These are phyloP conservation scores for Pachypanchax playfairii DNA, from an alignment of 2,113 vertebrate genomes.

Conservation along the genomic window DNA sequence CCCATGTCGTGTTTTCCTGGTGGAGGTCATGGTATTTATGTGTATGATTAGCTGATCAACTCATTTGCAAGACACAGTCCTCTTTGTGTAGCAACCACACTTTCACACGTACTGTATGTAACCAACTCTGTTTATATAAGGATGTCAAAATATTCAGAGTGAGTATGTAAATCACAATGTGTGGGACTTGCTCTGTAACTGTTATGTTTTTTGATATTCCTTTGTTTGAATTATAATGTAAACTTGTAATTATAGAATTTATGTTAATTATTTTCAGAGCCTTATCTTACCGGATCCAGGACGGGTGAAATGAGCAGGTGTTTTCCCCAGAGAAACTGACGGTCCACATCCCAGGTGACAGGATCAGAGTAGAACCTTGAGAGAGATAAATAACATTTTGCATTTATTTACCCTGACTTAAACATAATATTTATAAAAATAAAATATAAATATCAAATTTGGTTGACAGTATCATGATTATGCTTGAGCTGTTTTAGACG, in stretches of 20 bases:
- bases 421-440: no score
- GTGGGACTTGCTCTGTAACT: no score
- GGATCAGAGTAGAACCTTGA: constrained; percentile 87
- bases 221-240: no score
- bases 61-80: constrained; percentile 29
- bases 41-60: constrained; percentile 37
- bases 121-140: not conserved
- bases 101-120: not conserved
- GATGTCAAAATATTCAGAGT: not conserved
- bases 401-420: no score
- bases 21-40: constrained; percentile 72
- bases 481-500: no score
- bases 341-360: constrained; percentile 82
- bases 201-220: no score
- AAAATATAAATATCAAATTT: no score
- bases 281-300: constrained; percentile 81
- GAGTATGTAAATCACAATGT: not conserved
- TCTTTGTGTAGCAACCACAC: not conserved
- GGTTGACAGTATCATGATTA: no score
- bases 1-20: constrained; percentile 73
- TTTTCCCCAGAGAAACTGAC: constrained; percentile 93
- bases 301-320: constrained; percentile 91
- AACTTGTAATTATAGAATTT: no score
- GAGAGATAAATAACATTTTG: not conserved
- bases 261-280: not conserved